phyloP scores from a whole-genome alignment of 2,797 vertebrate species.

The Trichosurus vulpecula region DNA sequence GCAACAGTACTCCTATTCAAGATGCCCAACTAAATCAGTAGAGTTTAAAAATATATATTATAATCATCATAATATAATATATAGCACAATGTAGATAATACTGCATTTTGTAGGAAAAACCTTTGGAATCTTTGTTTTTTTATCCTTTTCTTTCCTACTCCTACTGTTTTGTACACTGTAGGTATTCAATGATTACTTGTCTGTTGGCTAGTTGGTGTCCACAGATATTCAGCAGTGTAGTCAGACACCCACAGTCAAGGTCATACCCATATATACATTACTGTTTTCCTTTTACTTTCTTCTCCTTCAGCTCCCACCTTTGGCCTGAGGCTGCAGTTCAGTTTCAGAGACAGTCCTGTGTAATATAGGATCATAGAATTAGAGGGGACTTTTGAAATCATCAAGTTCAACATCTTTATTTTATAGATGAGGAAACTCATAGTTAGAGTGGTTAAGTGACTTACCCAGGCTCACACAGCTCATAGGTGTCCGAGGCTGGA shows the following conservation, averaged over 20 bases:
- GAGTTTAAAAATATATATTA: background rate
- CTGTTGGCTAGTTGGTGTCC: background rate
- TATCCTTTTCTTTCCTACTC: background rate
- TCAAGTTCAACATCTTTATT: background rate
- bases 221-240: background rate
- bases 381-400: background rate
- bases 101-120: background rate
- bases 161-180: background rate
- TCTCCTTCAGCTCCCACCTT: background rate
- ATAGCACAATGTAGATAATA: background rate
- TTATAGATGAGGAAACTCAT: background rate
- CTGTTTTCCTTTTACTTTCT: background rate
- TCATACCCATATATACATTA: background rate
- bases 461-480: background rate
- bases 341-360: background rate
- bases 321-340: background rate
- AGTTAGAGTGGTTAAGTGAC: background rate
- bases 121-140: background rate
- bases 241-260: background rate
- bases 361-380: background rate
- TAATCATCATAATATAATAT: background rate
- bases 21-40: background rate
- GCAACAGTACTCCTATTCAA: background rate
- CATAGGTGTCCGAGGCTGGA: background rate
- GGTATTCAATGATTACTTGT: background rate